Base-by-base conservation (phyloP, 2,888 invertebrate species). In the Acholoe squamosa region DNA sequence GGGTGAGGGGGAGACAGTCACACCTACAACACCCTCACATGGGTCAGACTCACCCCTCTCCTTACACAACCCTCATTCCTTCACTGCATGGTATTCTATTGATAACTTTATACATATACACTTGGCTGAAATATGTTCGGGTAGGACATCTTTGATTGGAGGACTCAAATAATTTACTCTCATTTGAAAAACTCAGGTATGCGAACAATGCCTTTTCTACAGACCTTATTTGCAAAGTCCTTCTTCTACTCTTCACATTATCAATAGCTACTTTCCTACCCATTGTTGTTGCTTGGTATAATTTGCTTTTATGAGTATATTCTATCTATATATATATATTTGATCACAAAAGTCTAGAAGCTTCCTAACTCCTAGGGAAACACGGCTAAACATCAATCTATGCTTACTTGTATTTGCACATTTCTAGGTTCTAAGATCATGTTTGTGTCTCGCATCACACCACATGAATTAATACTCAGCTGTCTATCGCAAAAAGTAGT, bases 1-100 rank as follows among this genome's bases (percentile, higher is more conserved):
- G 43, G 88, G 89, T 34, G 89, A 77, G 43, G 91, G 76, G 43
- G 86, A 52, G 91, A 86, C 86, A 52, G 86, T 51, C 86, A 86
- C 86, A 86, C 86, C 86, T 86, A 86, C 86, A 86, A 86, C 54
- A 86, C 86, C 86, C 28, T 86, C 14, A 52, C 86, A 86, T 25
- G 54, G 25, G 86, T 86, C 56, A 86, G 34, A 54, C 51, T 33
- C 84, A 84, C 22, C 84, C 51, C 43, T 84, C 34, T 43, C 28
- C 71, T 7, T 61, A 61, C n/a, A 3, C 19, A 61, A 61, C 61
- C 3, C 61, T 3, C 61, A 7, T 61, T 61, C 5, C 3, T 61
- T 61, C 61, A 14, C n/a, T 19, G 3, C 19, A 61, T 19, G 61
- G 5, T 61, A 61, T n/a, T 61, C 3, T 61, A 61, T 61, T 61